Evolutionary conservation across 2,888 invertebrate genomes (phyloP).

Genomic region (Leistus spinibarbis): DNA sequence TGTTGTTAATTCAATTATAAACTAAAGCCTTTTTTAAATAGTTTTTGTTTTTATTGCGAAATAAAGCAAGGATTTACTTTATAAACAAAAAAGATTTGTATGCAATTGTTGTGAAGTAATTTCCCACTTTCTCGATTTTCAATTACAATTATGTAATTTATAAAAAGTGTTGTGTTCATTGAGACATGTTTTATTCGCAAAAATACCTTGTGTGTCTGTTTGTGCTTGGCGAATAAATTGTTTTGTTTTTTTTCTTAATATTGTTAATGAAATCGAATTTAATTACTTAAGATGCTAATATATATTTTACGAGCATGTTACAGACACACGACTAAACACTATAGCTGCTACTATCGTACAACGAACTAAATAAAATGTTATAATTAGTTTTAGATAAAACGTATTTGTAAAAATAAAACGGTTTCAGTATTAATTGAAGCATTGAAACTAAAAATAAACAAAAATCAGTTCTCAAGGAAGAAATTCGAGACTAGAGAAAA

Average conservation of each 20-base stretch:
- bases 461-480: neutral
- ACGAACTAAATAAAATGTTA: too few species aligned
- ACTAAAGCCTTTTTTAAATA: neutral
- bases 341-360: too few species aligned
- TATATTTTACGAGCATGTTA: too few species aligned
- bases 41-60: neutral
- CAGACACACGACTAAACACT: too few species aligned
- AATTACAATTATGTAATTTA: neutral
- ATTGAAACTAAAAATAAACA: neutral
- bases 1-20: neutral
- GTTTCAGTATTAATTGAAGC: neutral
- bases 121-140: neutral
- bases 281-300: neutral
- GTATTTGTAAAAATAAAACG: too few species aligned
- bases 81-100: neutral
- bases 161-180: neutral
- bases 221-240: neutral
- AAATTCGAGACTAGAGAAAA: neutral
- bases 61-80: neutral
- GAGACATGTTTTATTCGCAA: neutral
- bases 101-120: neutral
- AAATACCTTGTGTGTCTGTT: neutral
- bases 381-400: too few species aligned
- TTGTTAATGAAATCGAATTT: neutral
- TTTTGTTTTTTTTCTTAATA: neutral